Percentiles rank a stretch among this genome's conserved stretches.
Evolutionary conservation across 2,113 vertebrate species (phyloP).

Genomic region (Anhinga anhinga): DNA sequence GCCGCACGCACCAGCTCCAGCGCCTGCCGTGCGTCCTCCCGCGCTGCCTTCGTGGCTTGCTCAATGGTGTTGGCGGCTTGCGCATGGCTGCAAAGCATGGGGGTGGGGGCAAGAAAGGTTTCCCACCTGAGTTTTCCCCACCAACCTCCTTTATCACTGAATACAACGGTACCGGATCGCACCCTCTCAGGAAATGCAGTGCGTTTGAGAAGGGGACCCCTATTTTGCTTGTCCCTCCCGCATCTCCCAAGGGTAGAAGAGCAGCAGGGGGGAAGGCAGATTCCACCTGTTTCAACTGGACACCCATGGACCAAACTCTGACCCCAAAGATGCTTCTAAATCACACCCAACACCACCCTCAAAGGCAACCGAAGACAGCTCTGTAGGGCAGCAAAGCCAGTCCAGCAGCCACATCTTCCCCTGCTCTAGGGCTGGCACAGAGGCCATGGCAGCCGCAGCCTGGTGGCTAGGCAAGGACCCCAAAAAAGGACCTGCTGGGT

Average conservation of each 20-base stretch:
- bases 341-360: not conserved
- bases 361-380: not conserved
- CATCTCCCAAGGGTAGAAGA: not conserved
- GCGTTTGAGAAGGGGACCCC: fast-evolving
- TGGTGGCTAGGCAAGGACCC: not conserved
- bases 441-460: not conserved
- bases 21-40: constrained; percentile 61
- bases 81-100: constrained; percentile 74
- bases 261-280: not conserved
- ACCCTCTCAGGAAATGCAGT: fast-evolving
- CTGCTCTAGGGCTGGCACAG: not conserved
- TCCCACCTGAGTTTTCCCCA: not conserved
- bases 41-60: constrained; percentile 34
- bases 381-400: not conserved
- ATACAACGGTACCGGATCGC: fast-evolving
- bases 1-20: constrained; percentile 65
- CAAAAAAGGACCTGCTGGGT: not conserved
- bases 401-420: not conserved
- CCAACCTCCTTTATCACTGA: fast-evolving
- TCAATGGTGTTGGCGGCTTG: constrained; percentile 68
- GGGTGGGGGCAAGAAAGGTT: not conserved
- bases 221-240: not conserved
- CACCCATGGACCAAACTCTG: not conserved
- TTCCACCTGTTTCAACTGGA: not conserved
- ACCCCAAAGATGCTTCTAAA: not conserved